These are phyloP conservation scores for Bujurquina vittata DNA, from an alignment of 2,113 vertebrate genomes.

Conservation along the genomic window DNA sequence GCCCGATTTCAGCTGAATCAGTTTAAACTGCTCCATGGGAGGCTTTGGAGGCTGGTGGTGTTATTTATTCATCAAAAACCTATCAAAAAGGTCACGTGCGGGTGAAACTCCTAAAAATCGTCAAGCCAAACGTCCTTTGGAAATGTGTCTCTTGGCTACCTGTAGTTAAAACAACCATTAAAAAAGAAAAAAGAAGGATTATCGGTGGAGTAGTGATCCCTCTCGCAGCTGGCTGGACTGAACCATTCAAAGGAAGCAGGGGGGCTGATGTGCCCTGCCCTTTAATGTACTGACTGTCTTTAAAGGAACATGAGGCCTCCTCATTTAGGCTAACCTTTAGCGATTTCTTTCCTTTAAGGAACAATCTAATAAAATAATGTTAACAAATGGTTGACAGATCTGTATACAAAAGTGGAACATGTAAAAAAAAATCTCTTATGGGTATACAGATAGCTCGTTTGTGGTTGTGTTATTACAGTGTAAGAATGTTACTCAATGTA, in stretches of 20 bases:
- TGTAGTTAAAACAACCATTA: too few species aligned
- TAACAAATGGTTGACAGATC: not conserved
- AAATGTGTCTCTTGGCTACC: too few species aligned
- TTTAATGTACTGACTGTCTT: not conserved
- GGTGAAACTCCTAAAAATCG: not conserved
- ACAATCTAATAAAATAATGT: not conserved
- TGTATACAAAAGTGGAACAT: not conserved
- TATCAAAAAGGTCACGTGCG: accelerated
- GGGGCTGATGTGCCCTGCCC: not conserved
- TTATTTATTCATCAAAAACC: too few species aligned
- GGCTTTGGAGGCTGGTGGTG: too few species aligned
- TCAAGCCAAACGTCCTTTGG: not conserved
- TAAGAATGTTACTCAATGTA: not conserved
- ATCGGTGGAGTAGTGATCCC: not conserved
- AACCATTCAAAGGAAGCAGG: conserved; percentile 30
- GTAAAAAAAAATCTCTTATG: not conserved
- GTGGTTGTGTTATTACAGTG: not conserved
- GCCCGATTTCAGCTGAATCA: too few species aligned
- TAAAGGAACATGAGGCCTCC: not conserved
- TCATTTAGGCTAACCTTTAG: not conserved
- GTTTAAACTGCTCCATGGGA: too few species aligned
- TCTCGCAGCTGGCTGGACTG: not conserved
- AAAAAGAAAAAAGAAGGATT: too few species aligned
- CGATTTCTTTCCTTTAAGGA: not conserved
- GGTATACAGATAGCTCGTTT: not conserved